Evolutionary conservation across 1,140 invertebrate genomes (phyloP).

Genomic region (Heterodera carotae): DNA sequence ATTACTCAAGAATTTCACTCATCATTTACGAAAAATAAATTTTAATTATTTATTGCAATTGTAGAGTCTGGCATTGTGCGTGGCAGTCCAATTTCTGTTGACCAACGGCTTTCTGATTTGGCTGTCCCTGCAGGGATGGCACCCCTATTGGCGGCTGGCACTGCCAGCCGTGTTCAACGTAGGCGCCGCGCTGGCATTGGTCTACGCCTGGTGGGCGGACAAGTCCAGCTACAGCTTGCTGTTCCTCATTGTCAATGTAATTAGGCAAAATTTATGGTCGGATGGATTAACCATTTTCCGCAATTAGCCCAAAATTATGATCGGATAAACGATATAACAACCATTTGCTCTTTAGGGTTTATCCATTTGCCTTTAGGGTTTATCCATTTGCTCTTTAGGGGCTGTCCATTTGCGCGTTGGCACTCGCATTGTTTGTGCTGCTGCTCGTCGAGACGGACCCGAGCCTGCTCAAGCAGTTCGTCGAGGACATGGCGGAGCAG

Average conservation of each 20-base stretch:
- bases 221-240: constrained; percentile 16
- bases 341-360: too few relatives aligned
- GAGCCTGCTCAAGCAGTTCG: not conserved
- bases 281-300: too few relatives aligned
- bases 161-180: constrained; percentile 18
- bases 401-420: not conserved
- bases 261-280: too few relatives aligned
- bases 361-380: too few relatives aligned
- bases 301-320: too few relatives aligned
- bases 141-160: constrained; percentile 17
- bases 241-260: constrained; percentile 24
- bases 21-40: too few relatives aligned
- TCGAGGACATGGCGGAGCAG: not conserved
- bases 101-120: constrained; percentile 12
- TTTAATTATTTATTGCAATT: too few relatives aligned
- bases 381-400: not conserved
- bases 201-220: constrained; percentile 11
- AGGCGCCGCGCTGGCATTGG: constrained; percentile 4
- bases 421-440: not conserved
- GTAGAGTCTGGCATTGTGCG: constrained; percentile 10
- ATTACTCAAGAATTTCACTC: too few relatives aligned
- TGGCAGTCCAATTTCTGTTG: constrained; percentile 13
- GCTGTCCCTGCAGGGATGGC: constrained; percentile 13
- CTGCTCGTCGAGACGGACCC: not conserved
- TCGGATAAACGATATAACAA: too few relatives aligned